These are phyloP conservation scores for Idaea aversata DNA, from an alignment of 2,888 invertebrate genomes.

Conservation along the genomic window DNA sequence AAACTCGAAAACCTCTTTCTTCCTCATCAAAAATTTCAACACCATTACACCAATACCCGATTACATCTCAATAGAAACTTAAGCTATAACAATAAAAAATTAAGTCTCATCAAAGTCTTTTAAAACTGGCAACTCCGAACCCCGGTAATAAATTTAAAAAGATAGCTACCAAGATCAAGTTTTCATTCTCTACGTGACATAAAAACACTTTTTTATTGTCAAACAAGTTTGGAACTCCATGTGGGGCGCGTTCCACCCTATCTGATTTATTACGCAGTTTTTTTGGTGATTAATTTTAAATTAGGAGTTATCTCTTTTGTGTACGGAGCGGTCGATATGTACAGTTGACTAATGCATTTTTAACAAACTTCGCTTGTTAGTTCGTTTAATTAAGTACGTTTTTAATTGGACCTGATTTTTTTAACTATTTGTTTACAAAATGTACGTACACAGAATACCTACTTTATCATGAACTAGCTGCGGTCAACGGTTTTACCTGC, in stretches of 20 bases:
- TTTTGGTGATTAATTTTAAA: constrained; percentile 68
- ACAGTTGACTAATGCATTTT: constrained; percentile 3
- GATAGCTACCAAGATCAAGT: constrained; percentile 31
- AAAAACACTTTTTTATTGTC: constrained; percentile 44
- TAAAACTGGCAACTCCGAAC: constrained; percentile 10
- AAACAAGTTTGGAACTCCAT: constrained; percentile 35
- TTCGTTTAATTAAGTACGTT: constrained; percentile 4
- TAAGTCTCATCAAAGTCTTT: constrained; percentile 1
- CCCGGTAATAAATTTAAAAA: constrained; percentile 36
- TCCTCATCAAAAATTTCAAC: neutral
- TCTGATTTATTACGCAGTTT: constrained; percentile 62
- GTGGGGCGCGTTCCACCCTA: constrained; percentile 45
- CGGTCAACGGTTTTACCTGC: too few relatives aligned
- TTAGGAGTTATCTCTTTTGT: constrained; percentile 56
- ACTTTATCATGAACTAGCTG: neutral
- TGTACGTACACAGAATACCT: neutral
- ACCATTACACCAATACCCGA: neutral
- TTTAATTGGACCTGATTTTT: neutral
- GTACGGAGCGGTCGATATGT: constrained; percentile 1
- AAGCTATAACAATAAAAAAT: neutral
- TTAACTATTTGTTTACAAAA: neutral
- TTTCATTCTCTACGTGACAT: constrained; percentile 35
- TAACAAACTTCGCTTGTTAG: constrained; percentile 6
- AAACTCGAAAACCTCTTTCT: neutral
- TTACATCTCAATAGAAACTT: neutral